Evolutionary conservation across 2,888 invertebrate species (phyloP).

Genomic region (Harpalus rufipes): DNA sequence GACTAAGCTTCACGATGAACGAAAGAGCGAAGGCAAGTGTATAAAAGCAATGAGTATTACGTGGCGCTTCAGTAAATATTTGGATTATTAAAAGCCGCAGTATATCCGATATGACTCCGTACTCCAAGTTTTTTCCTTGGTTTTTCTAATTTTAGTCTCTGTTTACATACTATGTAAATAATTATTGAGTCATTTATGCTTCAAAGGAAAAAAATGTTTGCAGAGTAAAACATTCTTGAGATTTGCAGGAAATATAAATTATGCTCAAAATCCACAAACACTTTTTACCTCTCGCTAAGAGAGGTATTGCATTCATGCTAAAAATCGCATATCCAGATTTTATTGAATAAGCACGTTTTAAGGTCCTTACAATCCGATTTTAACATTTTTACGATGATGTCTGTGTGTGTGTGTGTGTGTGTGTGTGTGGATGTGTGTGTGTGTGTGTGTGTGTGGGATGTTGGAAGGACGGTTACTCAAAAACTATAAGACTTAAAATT

Average conservation of each 20-base stretch:
- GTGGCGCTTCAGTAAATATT: slow-evolving; percentile 45
- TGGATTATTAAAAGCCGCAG: slow-evolving; percentile 46
- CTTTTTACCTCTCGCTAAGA: no score
- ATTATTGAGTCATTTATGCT: slow-evolving; percentile 33
- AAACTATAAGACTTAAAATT: no score
- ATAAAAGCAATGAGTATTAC: slow-evolving; percentile 34
- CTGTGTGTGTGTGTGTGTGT: no score
- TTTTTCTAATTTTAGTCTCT: slow-evolving; percentile 43
- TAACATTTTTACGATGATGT: no score
- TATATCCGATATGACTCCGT: slow-evolving; percentile 41
- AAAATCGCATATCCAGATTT: no score
- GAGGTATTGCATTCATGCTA: no score
- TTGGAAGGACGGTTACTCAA: no score
- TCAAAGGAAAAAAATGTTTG: slow-evolving; percentile 16
- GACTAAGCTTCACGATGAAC: not conserved
- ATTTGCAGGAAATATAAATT: slow-evolving; percentile 35
- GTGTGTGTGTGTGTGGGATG: no score
- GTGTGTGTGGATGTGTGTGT: no score
- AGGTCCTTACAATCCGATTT: no score
- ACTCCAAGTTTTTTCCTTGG: slow-evolving; percentile 21
- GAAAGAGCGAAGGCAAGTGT: not conserved
- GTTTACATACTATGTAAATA: slow-evolving; percentile 38
- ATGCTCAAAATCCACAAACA: not conserved
- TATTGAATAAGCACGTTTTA: no score
- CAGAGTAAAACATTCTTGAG: slow-evolving; percentile 1